Conservation (phyloP, 2,113 vertebrate genomes). For the Baryphthengus martii region DNA sequence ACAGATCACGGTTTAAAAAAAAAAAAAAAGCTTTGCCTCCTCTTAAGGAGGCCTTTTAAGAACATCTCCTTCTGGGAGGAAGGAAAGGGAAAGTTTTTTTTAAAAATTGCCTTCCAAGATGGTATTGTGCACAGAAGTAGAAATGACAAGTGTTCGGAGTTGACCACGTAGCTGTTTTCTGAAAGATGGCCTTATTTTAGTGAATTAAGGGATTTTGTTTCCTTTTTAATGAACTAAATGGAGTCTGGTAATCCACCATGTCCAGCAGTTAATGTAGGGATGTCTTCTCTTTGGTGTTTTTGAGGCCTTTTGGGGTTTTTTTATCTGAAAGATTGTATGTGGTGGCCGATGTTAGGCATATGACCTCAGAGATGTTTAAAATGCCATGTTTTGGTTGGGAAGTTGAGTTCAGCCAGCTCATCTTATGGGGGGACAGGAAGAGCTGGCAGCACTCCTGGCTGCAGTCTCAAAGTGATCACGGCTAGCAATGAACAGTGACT, state of each 20-base stretch:
- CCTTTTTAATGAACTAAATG: neutral
- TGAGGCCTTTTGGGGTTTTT: neutral
- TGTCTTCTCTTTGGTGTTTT: neutral
- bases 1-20: neutral
- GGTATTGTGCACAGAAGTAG: neutral
- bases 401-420: neutral
- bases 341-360: rapidly evolving
- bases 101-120: neutral
- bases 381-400: neutral
- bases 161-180: neutral
- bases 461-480: neutral
- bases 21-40: neutral
- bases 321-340: neutral
- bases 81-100: neutral
- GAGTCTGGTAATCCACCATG: neutral
- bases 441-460: neutral
- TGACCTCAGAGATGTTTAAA: neutral
- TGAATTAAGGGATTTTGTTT: neutral
- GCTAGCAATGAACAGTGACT: neutral
- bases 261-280: neutral
- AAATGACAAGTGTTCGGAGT: neutral
- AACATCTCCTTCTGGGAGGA: neutral
- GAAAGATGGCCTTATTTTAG: neutral
- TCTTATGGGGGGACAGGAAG: neutral
- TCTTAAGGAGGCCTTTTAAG: neutral